Conservation (phyloP, 2,888 invertebrate species). For the Synergus laeviventris region DNA sequence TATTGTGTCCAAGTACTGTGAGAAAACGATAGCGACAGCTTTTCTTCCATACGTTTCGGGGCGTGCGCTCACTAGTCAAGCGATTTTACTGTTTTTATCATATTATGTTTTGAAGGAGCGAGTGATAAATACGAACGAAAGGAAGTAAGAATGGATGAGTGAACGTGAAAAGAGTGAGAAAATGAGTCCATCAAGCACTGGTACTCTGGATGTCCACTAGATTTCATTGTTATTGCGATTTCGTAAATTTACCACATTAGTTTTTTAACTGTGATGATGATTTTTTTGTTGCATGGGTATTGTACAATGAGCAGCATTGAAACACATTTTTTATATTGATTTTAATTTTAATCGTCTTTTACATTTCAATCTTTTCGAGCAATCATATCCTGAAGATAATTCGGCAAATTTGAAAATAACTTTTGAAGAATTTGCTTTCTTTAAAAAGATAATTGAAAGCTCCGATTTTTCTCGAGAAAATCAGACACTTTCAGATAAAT, state of each 20-base stretch:
- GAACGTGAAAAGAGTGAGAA: slow-evolving; percentile 50
- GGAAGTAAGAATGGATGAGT: slow-evolving; percentile 51
- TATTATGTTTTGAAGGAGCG: slow-evolving; percentile 60
- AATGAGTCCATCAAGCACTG: slow-evolving; percentile 53
- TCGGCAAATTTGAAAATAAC: neutral
- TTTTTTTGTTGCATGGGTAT: slow-evolving; percentile 36
- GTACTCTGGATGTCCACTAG: slow-evolving; percentile 59
- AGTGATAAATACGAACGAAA: slow-evolving; percentile 51
- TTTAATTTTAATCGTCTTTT: neutral
- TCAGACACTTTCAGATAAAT: slow-evolving; percentile 13
- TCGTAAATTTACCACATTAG: slow-evolving; percentile 57
- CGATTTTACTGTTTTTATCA: slow-evolving; percentile 71
- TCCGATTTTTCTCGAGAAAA: slow-evolving; percentile 33
- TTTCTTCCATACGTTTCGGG: slow-evolving; percentile 63
- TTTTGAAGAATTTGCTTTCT: neutral
- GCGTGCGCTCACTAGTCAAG: slow-evolving; percentile 75
- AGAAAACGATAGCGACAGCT: slow-evolving; percentile 52
- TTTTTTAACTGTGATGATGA: slow-evolving; percentile 67
- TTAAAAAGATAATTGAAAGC: slow-evolving; percentile 7
- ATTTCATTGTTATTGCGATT: slow-evolving; percentile 58
- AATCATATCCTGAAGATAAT: neutral
- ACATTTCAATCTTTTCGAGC: neutral
- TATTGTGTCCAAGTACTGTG: slow-evolving; percentile 53
- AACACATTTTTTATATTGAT: slow-evolving; percentile 6
- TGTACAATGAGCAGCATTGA: slow-evolving; percentile 37